Conservation (phyloP, 1,140 invertebrate genomes). For the Bombus confusus region DNA sequence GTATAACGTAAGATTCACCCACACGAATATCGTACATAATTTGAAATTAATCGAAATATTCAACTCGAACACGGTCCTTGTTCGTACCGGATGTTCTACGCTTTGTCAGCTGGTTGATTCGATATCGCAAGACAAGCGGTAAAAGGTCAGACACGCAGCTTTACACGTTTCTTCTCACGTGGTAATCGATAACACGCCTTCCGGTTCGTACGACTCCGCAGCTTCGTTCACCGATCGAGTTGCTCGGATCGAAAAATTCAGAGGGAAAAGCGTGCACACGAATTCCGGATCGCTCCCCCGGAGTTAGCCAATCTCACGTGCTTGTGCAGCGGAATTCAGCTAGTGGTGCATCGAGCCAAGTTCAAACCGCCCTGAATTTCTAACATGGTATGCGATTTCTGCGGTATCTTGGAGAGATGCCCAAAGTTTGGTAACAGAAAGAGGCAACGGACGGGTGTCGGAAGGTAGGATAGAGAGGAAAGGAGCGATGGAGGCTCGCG, state of each 20-base stretch:
- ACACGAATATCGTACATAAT: too few relatives aligned
- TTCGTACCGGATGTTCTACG: not conserved
- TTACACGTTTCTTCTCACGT: not conserved
- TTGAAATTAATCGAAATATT: not conserved
- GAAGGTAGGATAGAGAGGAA: not conserved
- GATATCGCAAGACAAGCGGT: too few relatives aligned
- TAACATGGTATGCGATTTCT: conserved; percentile 61
- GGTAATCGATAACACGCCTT: not conserved
- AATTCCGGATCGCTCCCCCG: not conserved
- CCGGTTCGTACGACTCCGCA: not conserved
- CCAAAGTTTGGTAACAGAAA: conserved; percentile 52
- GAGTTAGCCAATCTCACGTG: conserved; percentile 24
- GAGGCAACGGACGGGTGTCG: not conserved
- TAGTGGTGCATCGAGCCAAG: conserved; percentile 44
- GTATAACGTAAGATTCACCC: too few relatives aligned
- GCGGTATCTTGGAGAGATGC: conserved; percentile 47
- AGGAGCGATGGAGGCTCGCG: not conserved
- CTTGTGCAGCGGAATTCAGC: conserved; percentile 44
- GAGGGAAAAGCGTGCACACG: not conserved
- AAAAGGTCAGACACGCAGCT: not conserved
- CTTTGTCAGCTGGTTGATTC: not conserved
- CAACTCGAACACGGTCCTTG: not conserved
- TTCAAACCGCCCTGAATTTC: conserved; percentile 63
- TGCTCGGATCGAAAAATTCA: not conserved
- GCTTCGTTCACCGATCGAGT: not conserved